A percentile compares a stretch with the other conserved stretches of the same genome.
phyloP scores from a whole-genome alignment of 2,888 invertebrate species.

The Platynereis dumerilii region DNA sequence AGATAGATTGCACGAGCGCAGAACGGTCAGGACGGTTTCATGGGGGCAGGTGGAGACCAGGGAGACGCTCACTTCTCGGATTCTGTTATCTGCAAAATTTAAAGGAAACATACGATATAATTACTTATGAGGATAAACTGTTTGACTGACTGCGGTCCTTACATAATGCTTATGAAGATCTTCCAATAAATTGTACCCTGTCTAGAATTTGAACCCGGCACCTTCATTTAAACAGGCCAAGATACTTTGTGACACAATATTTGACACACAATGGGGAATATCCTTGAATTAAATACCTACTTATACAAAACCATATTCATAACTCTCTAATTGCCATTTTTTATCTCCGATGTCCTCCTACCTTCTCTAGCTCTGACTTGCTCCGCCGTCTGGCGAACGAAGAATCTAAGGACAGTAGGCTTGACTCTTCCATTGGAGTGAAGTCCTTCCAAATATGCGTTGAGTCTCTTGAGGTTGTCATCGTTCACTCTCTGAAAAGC shows the following conservation, averaged over 20 bases:
- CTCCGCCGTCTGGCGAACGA: slow-evolving; percentile 68
- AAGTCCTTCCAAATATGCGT: slow-evolving; percentile 82
- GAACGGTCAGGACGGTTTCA: slow-evolving; percentile 66
- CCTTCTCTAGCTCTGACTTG: neutral
- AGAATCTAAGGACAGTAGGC: slow-evolving; percentile 78
- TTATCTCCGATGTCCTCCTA: no score
- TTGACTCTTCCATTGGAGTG: slow-evolving; percentile 69
- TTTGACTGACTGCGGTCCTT: no score
- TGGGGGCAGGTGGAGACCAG: slow-evolving; percentile 67
- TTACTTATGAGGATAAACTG: no score
- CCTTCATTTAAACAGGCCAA: no score
- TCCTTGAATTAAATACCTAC: no score
- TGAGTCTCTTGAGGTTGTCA: slow-evolving; percentile 85
- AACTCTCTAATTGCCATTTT: no score
- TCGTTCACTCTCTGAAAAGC: slow-evolving; percentile 81
- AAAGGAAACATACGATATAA: neutral
- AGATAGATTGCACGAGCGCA: slow-evolving; percentile 82
- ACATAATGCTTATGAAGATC: no score
- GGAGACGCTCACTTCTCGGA: slow-evolving; percentile 72
- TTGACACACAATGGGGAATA: no score
- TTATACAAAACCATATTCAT: no score
- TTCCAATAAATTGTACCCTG: no score
- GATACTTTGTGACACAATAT: no score
- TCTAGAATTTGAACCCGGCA: no score
- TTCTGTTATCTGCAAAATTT: slow-evolving; percentile 32